phyloP scores from a whole-genome alignment of 1,140 invertebrate species.

The Heliothis virescens region DNA sequence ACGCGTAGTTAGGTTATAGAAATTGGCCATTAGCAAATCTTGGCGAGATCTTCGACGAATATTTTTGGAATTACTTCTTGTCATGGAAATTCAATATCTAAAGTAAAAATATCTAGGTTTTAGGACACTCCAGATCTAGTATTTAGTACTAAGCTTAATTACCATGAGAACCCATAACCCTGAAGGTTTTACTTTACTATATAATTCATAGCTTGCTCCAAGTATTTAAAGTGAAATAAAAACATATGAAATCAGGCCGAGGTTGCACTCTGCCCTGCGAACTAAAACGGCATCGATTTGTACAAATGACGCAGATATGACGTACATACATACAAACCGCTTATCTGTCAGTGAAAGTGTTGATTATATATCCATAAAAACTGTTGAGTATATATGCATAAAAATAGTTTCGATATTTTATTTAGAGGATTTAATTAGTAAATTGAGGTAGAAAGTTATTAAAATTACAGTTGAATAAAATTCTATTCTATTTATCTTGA shows the following conservation, averaged over 20 bases:
- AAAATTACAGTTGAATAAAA: constrained; percentile 8
- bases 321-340: constrained; percentile 8
- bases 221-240: constrained; percentile 34
- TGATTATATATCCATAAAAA: too few relatives aligned
- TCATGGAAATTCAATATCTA: too few relatives aligned
- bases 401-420: constrained; percentile 11
- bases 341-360: constrained; percentile 32
- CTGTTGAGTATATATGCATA: not conserved
- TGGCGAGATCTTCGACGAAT: too few relatives aligned
- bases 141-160: too few relatives aligned
- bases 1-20: too few relatives aligned
- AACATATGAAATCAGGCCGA: constrained; percentile 45
- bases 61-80: too few relatives aligned
- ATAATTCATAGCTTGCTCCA: constrained; percentile 3
- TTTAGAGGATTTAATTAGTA: not conserved
- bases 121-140: too few relatives aligned
- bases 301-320: constrained; percentile 29
- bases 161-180: not conserved
- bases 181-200: constrained; percentile 6
- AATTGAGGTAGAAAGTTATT: constrained; percentile 31
- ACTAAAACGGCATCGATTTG: constrained; percentile 10
- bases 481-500: not conserved
- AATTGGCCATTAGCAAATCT: too few relatives aligned
- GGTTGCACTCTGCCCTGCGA: constrained; percentile 32
- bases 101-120: too few relatives aligned